Evolutionary conservation across 1,140 invertebrate genomes (phyloP), one percentile per base, ranked within the genome.

Genomic region (Hermetia illucens): DNA sequence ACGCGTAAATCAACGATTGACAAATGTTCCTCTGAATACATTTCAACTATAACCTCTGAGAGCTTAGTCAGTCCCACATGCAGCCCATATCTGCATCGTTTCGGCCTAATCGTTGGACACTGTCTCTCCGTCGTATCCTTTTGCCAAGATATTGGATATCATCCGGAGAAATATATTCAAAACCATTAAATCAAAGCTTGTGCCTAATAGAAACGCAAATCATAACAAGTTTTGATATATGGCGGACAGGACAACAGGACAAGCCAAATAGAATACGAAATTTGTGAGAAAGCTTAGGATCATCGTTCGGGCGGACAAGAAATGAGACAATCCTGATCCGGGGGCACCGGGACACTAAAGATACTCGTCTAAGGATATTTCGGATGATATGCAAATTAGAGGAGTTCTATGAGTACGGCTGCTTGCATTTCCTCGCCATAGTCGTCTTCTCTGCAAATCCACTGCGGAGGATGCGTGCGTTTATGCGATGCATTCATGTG

Each of bases 151-250:
- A n/a, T n/a, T n/a, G n/a, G n/a, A n/a, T n/a, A n/a, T n/a, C n/a
- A n/a, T n/a, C n/a, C n/a, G 13, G 24, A 27, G 24, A 27, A 13
- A 27, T 8, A 27, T 27, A 27, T 27, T 13, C 24, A 27, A 27
- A 27, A 27, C 24, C 24, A 27, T 27, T 27, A 27, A 27, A 27
- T 27, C 24, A 27, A 27, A 27, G 24, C 24, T 27, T 8, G 8
- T 27, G 8, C 24, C 24, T 27, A 27, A 27, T 27, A 27, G 24
- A 27, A 27, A 27, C 24, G 13, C 24, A 27, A 27, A 27, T 27
- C 24, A 27, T 13, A 27, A 27, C 24, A 27, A 27, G 24, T 27
- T 27, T 27, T 27, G 24, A 27, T 27, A 27, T 27, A 27, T 27
- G 24, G 24, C 13, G 24, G 24, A 27, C 24, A 27, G 24, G 24